Percentiles rank a stretch among this genome's conserved stretches.
Evolutionary conservation across 2,888 invertebrate genomes (phyloP).

Genomic region (Drosophila anomalata): DNA sequence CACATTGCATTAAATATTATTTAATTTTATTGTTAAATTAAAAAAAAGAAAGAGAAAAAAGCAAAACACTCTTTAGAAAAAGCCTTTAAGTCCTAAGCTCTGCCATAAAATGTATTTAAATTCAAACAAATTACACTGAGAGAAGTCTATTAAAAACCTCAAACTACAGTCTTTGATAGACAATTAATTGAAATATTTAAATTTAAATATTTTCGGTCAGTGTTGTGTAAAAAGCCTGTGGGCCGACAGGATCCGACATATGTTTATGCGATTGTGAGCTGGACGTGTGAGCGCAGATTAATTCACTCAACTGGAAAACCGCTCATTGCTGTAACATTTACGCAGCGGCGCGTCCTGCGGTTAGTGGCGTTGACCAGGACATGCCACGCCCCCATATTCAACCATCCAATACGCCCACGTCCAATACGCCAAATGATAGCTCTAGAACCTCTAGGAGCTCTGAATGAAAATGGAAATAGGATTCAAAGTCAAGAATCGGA

Average conservation of each 20-base stretch:
- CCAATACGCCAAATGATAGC: slow-evolving; percentile 17
- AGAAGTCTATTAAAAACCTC: not conserved
- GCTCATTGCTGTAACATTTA: slow-evolving; percentile 68
- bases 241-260: slow-evolving; percentile 12
- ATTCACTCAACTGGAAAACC: slow-evolving; percentile 69
- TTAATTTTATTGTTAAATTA: not conserved
- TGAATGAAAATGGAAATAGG: not conserved
- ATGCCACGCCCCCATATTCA: slow-evolving; percentile 41
- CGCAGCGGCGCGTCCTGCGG: slow-evolving; percentile 61
- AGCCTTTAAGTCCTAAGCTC: slow-evolving; percentile 4
- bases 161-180: no score
- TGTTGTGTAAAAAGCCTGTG: not conserved
- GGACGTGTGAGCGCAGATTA: slow-evolving; percentile 46
- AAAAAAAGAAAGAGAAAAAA: not conserved
- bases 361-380: slow-evolving; percentile 46
- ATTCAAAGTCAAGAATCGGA: not conserved
- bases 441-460: not conserved
- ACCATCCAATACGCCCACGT: not conserved
- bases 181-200: no score
- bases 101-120: slow-evolving; percentile 11
- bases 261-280: slow-evolving; percentile 15
- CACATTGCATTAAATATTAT: not conserved
- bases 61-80: not conserved
- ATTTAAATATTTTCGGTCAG: not conserved
- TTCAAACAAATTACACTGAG: not conserved